These are phyloP conservation scores for Drosophila colorata DNA, from an alignment of 2,888 invertebrate species.

Conservation along the genomic window DNA sequence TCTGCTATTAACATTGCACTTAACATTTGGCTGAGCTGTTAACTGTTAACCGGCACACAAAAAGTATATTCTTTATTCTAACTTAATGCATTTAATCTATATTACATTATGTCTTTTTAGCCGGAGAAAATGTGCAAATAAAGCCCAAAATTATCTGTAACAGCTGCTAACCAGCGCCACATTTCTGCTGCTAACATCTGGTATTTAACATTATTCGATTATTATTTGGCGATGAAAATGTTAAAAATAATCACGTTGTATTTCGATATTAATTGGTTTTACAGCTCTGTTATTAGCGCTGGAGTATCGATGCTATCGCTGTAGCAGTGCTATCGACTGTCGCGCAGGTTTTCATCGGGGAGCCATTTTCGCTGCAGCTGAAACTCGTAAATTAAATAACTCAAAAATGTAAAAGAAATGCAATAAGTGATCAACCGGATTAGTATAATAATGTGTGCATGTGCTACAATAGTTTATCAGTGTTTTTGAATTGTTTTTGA, in stretches of 20 bases:
- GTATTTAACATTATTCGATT: constrained; percentile 24
- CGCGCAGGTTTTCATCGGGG: constrained; percentile 59
- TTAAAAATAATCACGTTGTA: not conserved
- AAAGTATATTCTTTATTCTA: not conserved
- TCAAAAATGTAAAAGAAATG: constrained; percentile 71
- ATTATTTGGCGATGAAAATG: not conserved
- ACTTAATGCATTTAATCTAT: not conserved
- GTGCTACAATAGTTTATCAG: constrained; percentile 47
- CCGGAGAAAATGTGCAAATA: not conserved
- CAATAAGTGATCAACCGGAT: constrained; percentile 34
- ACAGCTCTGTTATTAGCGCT: constrained; percentile 1
- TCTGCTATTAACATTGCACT: constrained; percentile 2
- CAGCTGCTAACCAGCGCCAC: too few species aligned
- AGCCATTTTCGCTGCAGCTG: constrained; percentile 63
- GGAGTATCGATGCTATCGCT: constrained; percentile 33
- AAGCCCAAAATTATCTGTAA: not conserved
- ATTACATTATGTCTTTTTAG: not conserved
- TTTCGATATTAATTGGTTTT: constrained; percentile 1
- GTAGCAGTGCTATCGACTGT: constrained; percentile 50
- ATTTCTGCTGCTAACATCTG: not conserved
- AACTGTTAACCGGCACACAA: too few species aligned
- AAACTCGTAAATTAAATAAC: constrained; percentile 63
- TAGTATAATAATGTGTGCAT: constrained; percentile 55
- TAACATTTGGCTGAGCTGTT: not conserved
- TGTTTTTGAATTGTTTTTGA: constrained; percentile 55